Evolutionary conservation across 2,113 vertebrate genomes (phyloP).

Genomic region (Geococcyx californianus): DNA sequence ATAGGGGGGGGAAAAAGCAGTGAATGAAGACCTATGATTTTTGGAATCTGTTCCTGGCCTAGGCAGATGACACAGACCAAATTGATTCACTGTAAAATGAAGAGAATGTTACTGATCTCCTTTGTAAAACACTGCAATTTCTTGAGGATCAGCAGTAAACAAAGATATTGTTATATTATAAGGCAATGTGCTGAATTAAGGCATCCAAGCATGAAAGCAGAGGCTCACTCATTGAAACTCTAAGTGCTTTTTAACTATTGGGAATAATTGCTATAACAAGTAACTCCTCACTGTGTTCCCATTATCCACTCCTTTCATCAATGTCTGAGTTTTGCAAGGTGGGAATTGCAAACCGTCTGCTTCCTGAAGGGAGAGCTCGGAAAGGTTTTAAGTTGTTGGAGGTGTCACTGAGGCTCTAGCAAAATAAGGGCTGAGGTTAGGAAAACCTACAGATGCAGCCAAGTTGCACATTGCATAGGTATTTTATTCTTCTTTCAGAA

Average conservation of each 20-base stretch:
- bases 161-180: not conserved
- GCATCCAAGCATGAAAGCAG: not conserved
- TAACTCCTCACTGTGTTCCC: not conserved
- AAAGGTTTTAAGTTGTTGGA: constrained; percentile 25
- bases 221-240: not conserved
- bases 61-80: not conserved
- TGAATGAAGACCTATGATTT: not conserved
- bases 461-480: constrained; percentile 1
- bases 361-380: constrained; percentile 3
- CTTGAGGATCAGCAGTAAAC: not conserved
- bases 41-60: not conserved
- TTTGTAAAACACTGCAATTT: not conserved
- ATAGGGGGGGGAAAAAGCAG: fast-evolving
- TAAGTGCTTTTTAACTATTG: not conserved
- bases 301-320: not conserved
- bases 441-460: constrained; percentile 1
- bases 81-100: not conserved
- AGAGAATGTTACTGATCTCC: not conserved
- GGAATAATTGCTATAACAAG: constrained; percentile 22
- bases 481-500: constrained; percentile 13
- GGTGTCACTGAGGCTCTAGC: not conserved
- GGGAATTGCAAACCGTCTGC: not conserved
- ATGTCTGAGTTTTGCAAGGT: not conserved
- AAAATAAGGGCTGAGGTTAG: constrained; percentile 19
- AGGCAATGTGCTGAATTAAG: not conserved